Conservation (phyloP, 2,797 vertebrate species). For the Oryzias dopingdopingensis region DNA sequence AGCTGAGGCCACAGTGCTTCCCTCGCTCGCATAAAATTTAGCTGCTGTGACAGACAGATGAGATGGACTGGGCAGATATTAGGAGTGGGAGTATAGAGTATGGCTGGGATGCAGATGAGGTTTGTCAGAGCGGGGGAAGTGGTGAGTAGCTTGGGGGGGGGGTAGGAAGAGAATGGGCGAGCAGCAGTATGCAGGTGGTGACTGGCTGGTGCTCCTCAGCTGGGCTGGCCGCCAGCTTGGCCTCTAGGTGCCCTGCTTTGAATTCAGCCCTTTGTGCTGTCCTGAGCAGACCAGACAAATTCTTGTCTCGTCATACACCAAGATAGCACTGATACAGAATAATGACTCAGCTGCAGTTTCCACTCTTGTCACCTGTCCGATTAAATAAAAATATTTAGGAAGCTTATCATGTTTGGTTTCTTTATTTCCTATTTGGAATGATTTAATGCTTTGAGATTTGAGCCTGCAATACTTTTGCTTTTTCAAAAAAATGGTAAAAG, state of each 20-base stretch:
- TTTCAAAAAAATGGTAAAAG: not conserved
- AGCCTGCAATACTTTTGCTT: not conserved
- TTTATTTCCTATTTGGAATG: not conserved
- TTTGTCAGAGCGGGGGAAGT: constrained; percentile 27
- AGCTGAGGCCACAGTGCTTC: constrained; percentile 66
- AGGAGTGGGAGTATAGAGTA: constrained; percentile 61
- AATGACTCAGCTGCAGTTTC: constrained; percentile 74
- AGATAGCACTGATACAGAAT: constrained; percentile 71
- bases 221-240: constrained; percentile 70
- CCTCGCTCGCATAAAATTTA: constrained; percentile 43
- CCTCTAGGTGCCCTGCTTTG: constrained; percentile 73
- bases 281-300: constrained; percentile 73
- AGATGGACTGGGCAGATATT: constrained; percentile 71
- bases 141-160: constrained; percentile 7
- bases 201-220: constrained; percentile 77
- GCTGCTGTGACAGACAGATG: constrained; percentile 64
- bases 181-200: constrained; percentile 78
- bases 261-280: constrained; percentile 76
- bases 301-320: constrained; percentile 70
- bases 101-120: constrained; percentile 73
- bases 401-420: not conserved
- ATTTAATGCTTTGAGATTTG: not conserved
- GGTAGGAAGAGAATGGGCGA: constrained; percentile 44
- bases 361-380: constrained; percentile 44
- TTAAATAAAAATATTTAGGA: constrained; percentile 13